Base-by-base conservation (phyloP, 1,140 invertebrate species). In the Zophobas morio region DNA sequence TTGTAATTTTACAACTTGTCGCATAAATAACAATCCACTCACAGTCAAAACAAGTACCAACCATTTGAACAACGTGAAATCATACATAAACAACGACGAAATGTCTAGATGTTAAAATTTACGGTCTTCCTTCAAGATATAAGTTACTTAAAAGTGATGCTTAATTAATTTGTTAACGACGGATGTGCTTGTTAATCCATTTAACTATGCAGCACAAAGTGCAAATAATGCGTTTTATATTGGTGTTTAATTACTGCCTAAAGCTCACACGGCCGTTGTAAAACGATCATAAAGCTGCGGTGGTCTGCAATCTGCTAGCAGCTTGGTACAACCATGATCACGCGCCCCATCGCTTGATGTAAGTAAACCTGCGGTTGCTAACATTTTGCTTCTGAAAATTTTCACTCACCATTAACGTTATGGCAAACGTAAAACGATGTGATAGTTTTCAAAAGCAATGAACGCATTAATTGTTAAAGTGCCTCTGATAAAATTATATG, bases 141-240 rank as follows among this genome's bases (percentile, higher is more conserved):
- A 46, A 46, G 33, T 74, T 34, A 6, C 46, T n/a, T 33, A 54
- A 46, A 35, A 57, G 57, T 60, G 60, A 75, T 57, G 46, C 6
- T 54, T 76, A 76, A 76, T 76, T 70, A 76, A 76, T 76, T 70
- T 66, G 66, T 76, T 76, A 76, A 66, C 46, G 53, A 53, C 40
- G 47, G 60, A 76, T 57, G 66, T 70, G 74, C 57, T 76, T 76
- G 63, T 71, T 76, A 76, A 70, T 66, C 49, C 75, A 71, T 33
- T 51, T 76, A 76, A 70, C 63, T 76, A 70, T 76, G 63, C 66
- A 60, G 56, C 60, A 70, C 70, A 78, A 78, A 73, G 76, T 71
- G 76, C 70, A 78, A 74, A 78, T 78, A 78, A 78, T 56, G 76
- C 74, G 76, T 78, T 74, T 78, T 78, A 78, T 78, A 78, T 73